Base-by-base conservation (phyloP, 2,797 vertebrate species). In the Sebastes oblongus region DNA sequence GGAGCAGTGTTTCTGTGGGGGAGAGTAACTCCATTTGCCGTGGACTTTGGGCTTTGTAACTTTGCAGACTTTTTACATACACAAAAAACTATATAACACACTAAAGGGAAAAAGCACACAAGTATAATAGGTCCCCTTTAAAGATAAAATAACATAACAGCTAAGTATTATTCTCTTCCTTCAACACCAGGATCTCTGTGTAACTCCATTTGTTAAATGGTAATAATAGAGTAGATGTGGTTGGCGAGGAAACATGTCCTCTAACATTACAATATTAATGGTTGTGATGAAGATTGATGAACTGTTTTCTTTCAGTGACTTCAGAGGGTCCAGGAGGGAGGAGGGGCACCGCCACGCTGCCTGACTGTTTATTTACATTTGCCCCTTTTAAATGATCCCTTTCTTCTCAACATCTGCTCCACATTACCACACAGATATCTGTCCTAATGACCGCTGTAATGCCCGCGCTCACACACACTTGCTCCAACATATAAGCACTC, bases 321-420 rank as follows among this genome's bases (percentile, higher is more conserved):
- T 95, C 94, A 93, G 91, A 92, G 88, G 90, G 90, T 93, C 93
- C 89, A 84, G 70, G 71, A 81, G 90, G 90, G 87, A 87, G 91
- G 90, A 84, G 93, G 91, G 89, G 87, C 29, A 86, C 91, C 29
- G 85, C 91, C 74, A 27, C 87, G 91, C 92, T 80, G 93, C 88
- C 91, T 86, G 76, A 90, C 85, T 95, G 94, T 96, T 96, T 96
- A 96, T 95, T 96, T 96, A 95, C 93, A 93, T 96, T 94, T 95
- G 92, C 86, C 95, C 92, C 93, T 95, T 95, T 95, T 94, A 95
- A 95, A 95, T 93, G 94, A 95, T 95, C 91, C 87, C 92, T 94
- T 95, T 96, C 93, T 93, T 94, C 93, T 86, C 92, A 90, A 95
- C 96, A 96, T 96, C 94, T 96, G 95, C 92, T 95, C 91, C 92